Evolutionary conservation across 1,140 invertebrate genomes (phyloP).

Genomic region (Drosophila chauvacae): DNA sequence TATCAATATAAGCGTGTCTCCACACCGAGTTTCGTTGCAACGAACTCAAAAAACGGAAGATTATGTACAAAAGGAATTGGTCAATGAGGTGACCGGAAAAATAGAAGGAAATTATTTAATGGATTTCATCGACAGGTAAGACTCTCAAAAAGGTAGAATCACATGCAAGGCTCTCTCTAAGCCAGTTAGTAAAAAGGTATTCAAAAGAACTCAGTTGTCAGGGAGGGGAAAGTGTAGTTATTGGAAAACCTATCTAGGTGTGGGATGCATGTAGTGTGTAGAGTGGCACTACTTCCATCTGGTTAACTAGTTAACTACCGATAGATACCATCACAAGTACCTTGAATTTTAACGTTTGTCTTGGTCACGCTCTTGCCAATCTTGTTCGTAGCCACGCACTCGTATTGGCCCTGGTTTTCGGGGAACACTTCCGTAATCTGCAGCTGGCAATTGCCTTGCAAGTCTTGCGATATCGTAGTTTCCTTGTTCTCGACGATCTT

Average conservation of each 20-base stretch:
- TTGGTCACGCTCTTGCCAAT: slow-evolving; percentile 93
- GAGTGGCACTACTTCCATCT: slow-evolving; percentile 49
- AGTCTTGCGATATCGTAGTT: slow-evolving; percentile 90
- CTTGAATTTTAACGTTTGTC: slow-evolving; percentile 92
- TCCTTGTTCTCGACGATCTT: slow-evolving; percentile 92
- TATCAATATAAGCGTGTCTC: slow-evolving; percentile 32
- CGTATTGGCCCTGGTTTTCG: slow-evolving; percentile 95
- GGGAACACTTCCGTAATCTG: slow-evolving; percentile 96
- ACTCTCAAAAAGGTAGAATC: slow-evolving; percentile 29
- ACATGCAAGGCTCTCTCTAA: slow-evolving; percentile 60
- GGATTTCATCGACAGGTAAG: slow-evolving; percentile 24
- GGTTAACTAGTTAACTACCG: slow-evolving; percentile 49
- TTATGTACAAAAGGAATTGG: slow-evolving; percentile 63
- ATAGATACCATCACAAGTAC: slow-evolving; percentile 85
- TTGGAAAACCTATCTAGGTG: slow-evolving; percentile 59
- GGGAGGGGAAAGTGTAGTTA: slow-evolving; percentile 49
- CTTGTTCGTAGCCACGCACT: slow-evolving; percentile 92
- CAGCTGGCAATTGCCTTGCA: slow-evolving; percentile 92
- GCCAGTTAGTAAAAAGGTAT: slow-evolving; percentile 57
- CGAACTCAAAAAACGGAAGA: slow-evolving; percentile 27
- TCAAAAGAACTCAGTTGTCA: slow-evolving; percentile 36
- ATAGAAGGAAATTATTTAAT: slow-evolving; percentile 11
- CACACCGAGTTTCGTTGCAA: slow-evolving; percentile 28
- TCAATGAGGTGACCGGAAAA: slow-evolving; percentile 9
- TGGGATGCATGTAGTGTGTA: slow-evolving; percentile 61